Evolutionary conservation across 2,797 vertebrate genomes (phyloP).

Genomic region (Pseudopleuronectes americanus): DNA sequence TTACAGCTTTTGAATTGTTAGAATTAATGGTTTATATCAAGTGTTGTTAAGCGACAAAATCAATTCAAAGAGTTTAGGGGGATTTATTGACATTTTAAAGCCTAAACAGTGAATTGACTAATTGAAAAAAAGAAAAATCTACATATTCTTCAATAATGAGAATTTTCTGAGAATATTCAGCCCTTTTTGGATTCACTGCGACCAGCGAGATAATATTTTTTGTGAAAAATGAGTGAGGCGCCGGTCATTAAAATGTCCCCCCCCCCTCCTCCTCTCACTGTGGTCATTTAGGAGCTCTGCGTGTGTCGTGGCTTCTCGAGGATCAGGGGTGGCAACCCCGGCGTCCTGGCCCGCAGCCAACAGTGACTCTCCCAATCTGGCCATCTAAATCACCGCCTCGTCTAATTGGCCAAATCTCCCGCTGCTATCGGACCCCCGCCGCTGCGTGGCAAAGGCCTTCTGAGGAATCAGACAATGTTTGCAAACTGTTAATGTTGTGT

Average conservation of each 20-base stretch:
- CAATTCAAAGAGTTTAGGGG: background rate
- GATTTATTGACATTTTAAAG: background rate
- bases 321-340: conserved; percentile 80
- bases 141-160: background rate
- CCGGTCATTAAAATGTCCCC: conserved; percentile 30
- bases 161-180: background rate
- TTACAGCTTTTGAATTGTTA: background rate
- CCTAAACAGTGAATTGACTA: conserved; percentile 1
- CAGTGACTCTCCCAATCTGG: conserved; percentile 83
- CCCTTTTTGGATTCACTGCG: background rate
- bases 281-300: conserved; percentile 73
- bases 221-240: background rate
- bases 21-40: background rate
- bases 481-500: conserved; percentile 73
- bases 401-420: conserved; percentile 86
- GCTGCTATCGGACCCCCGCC: conserved; percentile 76
- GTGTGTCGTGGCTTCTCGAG: conserved; percentile 63
- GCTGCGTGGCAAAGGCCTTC: conserved; percentile 77
- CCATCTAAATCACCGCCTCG: conserved; percentile 83
- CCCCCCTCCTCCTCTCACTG: conserved; percentile 28
- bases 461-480: conserved; percentile 74
- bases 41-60: background rate
- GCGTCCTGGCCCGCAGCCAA: conserved; percentile 83
- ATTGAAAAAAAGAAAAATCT: conserved; percentile 2
- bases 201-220: conserved; percentile 11